Conservation (phyloP, 2,888 invertebrate species). For the Mayetiola destructor region DNA sequence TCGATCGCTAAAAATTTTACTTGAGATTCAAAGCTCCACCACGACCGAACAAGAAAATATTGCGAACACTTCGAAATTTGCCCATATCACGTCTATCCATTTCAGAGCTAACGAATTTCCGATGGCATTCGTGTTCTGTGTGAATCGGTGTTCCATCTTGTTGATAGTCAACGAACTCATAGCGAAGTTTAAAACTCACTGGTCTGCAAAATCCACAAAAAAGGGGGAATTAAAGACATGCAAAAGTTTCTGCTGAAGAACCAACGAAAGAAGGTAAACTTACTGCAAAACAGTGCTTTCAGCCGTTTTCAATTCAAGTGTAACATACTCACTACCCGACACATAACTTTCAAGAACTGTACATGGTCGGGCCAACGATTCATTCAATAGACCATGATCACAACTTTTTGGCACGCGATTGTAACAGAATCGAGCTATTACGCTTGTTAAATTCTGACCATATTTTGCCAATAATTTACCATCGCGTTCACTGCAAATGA, state of each 20-base stretch:
- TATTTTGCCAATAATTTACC: conserved; percentile 37
- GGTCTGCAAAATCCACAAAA: conserved; percentile 41
- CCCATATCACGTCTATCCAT: conserved; percentile 45
- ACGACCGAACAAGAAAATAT: conserved; percentile 73
- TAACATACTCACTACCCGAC: conserved; percentile 65
- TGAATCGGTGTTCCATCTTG: conserved; percentile 64
- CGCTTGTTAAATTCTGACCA: conserved; percentile 51
- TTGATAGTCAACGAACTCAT: conserved; percentile 78
- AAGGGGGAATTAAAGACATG: not conserved
- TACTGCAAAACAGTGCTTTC: conserved; percentile 76
- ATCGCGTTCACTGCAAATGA: conserved; percentile 32
- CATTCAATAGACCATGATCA: conserved; percentile 58
- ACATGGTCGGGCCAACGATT: conserved; percentile 52
- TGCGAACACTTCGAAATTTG: conserved; percentile 63
- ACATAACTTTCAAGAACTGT: conserved; percentile 68
- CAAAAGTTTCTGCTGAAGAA: not conserved
- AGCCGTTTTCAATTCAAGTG: conserved; percentile 60
- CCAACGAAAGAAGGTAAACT: conserved; percentile 24
- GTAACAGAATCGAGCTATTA: conserved; percentile 67
- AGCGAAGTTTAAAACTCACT: conserved; percentile 67
- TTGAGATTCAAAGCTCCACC: conserved; percentile 71
- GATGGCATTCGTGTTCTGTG: conserved; percentile 50
- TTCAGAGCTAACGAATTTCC: conserved; percentile 53
- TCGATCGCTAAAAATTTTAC: conserved; percentile 37
- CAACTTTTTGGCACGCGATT: conserved; percentile 70